Conservation (phyloP, 2,888 invertebrate genomes). For the Lissonota sp. region DNA sequence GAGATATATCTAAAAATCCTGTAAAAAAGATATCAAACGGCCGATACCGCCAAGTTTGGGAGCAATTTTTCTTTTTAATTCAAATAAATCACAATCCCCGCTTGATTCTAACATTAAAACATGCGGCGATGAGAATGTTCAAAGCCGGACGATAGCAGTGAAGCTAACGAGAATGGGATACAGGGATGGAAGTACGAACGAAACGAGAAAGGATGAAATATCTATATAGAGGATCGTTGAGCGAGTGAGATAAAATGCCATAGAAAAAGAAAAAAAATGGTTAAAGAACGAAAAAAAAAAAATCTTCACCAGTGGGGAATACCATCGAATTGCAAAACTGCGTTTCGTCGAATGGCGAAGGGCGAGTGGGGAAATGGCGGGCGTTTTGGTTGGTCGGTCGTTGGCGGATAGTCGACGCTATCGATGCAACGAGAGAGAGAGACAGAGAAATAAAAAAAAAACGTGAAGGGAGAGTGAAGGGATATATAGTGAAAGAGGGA, state of each 20-base stretch:
- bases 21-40: not conserved
- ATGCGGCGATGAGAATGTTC: slow-evolving; percentile 12
- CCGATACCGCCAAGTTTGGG: not conserved
- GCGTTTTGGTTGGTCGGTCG: slow-evolving; percentile 35
- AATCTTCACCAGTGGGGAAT: slow-evolving; percentile 64
- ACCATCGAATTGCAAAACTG: slow-evolving; percentile 70
- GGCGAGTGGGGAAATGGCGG: slow-evolving; percentile 24
- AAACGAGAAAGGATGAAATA: slow-evolving; percentile 23
- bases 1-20: not conserved
- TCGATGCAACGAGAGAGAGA: slow-evolving; percentile 67
- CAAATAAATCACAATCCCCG: slow-evolving; percentile 6
- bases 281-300: slow-evolving; percentile 35
- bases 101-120: not conserved
- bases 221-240: slow-evolving; percentile 31
- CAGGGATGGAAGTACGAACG: slow-evolving; percentile 37
- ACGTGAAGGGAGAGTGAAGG: slow-evolving; percentile 41
- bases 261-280: slow-evolving; percentile 38
- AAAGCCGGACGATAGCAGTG: slow-evolving; percentile 14
- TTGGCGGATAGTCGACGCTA: slow-evolving; percentile 52
- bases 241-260: slow-evolving; percentile 55
- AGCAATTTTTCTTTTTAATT: not conserved
- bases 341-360: slow-evolving; percentile 57
- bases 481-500: slow-evolving; percentile 60
- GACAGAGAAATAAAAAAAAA: slow-evolving; percentile 58
- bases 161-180: slow-evolving; percentile 2